phyloP scores from a whole-genome alignment of 2,113 vertebrate species.

The Andinoacara biseriatus region DNA sequence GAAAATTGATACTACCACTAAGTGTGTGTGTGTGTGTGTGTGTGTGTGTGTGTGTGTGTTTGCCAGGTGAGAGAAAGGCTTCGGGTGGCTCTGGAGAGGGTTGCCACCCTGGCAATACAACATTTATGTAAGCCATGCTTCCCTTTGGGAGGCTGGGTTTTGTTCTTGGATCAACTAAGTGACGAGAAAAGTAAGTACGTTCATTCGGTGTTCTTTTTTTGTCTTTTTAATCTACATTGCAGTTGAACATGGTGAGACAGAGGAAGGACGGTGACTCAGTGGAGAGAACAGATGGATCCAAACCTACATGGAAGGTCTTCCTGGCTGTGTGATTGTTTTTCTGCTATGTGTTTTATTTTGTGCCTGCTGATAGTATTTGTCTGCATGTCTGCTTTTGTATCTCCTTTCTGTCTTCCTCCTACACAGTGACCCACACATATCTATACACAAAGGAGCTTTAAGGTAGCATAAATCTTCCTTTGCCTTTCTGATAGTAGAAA shows the following conservation, averaged over 20 bases:
- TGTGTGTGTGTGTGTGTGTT: slow-evolving; percentile 15
- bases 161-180: slow-evolving; percentile 30
- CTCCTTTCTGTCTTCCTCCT: background rate
- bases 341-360: slow-evolving; percentile 48
- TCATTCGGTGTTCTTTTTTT: slow-evolving; percentile 17
- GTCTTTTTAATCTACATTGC: slow-evolving; percentile 52
- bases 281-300: slow-evolving; percentile 79
- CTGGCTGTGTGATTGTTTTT: slow-evolving; percentile 63
- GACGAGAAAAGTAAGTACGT: slow-evolving; percentile 33
- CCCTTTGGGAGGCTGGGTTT: slow-evolving; percentile 24
- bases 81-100: slow-evolving; percentile 90
- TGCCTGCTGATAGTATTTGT: slow-evolving; percentile 27
- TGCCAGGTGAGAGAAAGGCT: slow-evolving; percentile 92
- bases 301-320: slow-evolving; percentile 84
- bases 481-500: background rate
- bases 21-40: slow-evolving; percentile 5
- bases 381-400: slow-evolving; percentile 1
- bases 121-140: no score
- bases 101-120: slow-evolving; percentile 92
- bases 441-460: slow-evolving; percentile 2
- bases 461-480: slow-evolving; percentile 1
- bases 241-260: slow-evolving; percentile 78
- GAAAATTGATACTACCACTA: background rate
- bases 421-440: background rate
- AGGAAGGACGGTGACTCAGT: slow-evolving; percentile 79